Conservation (phyloP, 2,113 vertebrate species). For the Dermatemys mawii region DNA sequence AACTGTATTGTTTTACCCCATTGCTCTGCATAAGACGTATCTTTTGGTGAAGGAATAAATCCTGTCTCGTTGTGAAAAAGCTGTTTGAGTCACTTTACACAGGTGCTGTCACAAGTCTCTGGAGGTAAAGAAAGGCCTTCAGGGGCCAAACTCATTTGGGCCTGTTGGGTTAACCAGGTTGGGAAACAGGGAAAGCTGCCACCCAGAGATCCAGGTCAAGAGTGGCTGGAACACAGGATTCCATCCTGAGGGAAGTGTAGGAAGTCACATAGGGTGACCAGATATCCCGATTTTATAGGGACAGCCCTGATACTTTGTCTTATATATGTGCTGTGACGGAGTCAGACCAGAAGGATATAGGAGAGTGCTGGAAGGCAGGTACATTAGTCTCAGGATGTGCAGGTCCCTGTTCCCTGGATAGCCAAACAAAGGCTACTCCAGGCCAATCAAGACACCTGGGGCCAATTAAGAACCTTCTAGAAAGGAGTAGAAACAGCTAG, state of each 20-base stretch:
- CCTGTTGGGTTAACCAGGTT: neutral
- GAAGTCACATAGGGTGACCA: neutral
- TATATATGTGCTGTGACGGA: too few relatives aligned
- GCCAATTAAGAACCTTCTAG: too few relatives aligned
- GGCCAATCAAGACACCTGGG: too few relatives aligned
- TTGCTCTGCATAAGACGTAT: neutral
- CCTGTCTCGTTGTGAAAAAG: neutral
- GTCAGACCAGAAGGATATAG: too few relatives aligned
- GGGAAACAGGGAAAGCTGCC: neutral
- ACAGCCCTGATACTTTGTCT: too few relatives aligned
- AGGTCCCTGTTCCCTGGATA: too few relatives aligned
- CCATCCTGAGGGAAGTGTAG: neutral
- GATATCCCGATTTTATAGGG: too few relatives aligned
- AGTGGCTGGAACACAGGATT: neutral
- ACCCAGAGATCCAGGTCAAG: neutral
- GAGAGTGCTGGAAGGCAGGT: too few relatives aligned
- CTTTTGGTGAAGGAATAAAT: neutral
- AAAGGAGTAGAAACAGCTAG: too few relatives aligned
- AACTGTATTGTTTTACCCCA: neutral
- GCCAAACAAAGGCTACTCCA: too few relatives aligned
- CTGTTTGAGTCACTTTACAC: neutral
- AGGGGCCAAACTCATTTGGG: neutral
- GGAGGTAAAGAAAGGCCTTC: neutral
- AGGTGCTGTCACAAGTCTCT: neutral
- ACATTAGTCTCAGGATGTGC: too few relatives aligned